Conservation (phyloP, 2,797 vertebrate species). For the Limnodromus scolopaceus region DNA sequence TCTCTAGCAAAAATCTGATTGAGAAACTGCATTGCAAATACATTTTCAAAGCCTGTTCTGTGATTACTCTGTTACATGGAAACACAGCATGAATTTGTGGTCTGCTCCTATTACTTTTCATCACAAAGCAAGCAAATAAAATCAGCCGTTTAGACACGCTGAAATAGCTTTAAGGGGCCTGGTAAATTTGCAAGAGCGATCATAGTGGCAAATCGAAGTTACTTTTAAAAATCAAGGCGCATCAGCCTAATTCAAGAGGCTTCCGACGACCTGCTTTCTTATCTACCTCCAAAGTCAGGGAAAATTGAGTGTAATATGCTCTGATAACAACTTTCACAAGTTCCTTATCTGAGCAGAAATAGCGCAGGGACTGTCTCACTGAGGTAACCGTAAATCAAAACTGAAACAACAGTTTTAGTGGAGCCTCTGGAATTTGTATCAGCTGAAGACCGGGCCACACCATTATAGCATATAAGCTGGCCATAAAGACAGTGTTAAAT, state of each 20-base stretch:
- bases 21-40: conserved; percentile 18
- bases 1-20: background rate
- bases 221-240: background rate
- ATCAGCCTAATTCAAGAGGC: background rate
- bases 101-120: conserved; percentile 5
- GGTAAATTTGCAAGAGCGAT: conserved; percentile 15
- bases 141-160: background rate
- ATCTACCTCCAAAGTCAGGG: background rate
- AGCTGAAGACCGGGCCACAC: background rate
- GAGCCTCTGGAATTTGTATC: conserved; percentile 5
- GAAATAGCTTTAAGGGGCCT: background rate
- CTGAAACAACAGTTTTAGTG: conserved; percentile 14
- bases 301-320: background rate
- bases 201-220: background rate
- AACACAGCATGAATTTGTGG: conserved; percentile 22
- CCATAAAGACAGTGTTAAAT: background rate
- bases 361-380: background rate
- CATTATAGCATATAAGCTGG: background rate
- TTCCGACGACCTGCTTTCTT: background rate
- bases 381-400: conserved; percentile 14
- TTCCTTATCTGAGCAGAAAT: conserved; percentile 11
- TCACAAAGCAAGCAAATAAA: conserved; percentile 42
- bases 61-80: conserved; percentile 2
- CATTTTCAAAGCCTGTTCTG: conserved; percentile 20
- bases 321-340: background rate